A percentile compares a stretch with the other conserved stretches of the same genome.
Evolutionary conservation across 2,797 vertebrate genomes (phyloP).

Genomic region (Valencia hispanica): DNA sequence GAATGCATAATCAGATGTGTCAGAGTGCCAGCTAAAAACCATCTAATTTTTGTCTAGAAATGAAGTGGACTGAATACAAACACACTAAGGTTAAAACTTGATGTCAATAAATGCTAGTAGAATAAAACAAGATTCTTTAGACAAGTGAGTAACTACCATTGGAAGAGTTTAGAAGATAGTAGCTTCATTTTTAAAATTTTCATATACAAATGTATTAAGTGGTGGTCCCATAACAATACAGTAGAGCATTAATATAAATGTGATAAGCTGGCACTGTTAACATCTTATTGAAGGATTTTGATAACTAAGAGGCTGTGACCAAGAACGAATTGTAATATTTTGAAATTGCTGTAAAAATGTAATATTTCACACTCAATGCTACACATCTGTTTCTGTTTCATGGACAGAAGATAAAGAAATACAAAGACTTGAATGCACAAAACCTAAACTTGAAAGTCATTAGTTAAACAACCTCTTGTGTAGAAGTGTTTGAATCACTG

Average conservation of each 20-base stretch:
- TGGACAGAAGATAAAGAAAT: constrained; percentile 23
- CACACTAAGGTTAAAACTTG: not conserved
- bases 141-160: not conserved
- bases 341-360: not conserved
- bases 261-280: not conserved
- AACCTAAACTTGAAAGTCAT: constrained; percentile 55
- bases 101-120: not conserved
- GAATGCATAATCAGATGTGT: not conserved
- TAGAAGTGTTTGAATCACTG: not conserved
- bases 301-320: not conserved
- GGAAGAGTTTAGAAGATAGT: not conserved
- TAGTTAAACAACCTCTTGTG: constrained; percentile 52
- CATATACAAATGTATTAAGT: not conserved
- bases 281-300: not conserved
- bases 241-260: not conserved
- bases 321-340: not conserved
- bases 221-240: not conserved
- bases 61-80: not conserved
- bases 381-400: constrained; percentile 24
- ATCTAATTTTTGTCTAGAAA: not conserved
- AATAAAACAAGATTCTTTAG: not conserved
- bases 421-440: constrained; percentile 50
- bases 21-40: not conserved
- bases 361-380: not conserved
- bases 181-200: not conserved